Percentiles rank a stretch among this genome's conserved stretches.
Conservation (phyloP, 2,113 vertebrate genomes). For the Eleginops maclovinus region DNA sequence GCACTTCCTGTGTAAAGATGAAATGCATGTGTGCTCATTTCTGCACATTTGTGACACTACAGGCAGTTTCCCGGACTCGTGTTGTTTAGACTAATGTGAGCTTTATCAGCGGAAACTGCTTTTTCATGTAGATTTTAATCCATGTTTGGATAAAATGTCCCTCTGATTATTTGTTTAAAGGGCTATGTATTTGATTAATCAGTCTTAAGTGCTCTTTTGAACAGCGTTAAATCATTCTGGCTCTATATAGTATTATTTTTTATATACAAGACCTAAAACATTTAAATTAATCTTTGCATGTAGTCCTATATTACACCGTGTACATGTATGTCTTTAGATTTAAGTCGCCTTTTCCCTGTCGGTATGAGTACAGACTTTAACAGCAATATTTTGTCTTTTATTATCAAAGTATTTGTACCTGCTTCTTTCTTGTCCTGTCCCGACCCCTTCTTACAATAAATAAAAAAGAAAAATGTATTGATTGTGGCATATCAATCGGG, state of each 20-base stretch:
- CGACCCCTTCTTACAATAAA: slow-evolving; percentile 81
- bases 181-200: slow-evolving; percentile 74
- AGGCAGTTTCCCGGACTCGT: slow-evolving; percentile 50
- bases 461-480: slow-evolving; percentile 52
- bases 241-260: slow-evolving; percentile 82
- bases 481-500: not conserved
- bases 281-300: slow-evolving; percentile 85
- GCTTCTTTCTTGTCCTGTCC: slow-evolving; percentile 53
- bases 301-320: slow-evolving; percentile 76
- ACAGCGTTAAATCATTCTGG: slow-evolving; percentile 67
- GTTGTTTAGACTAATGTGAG: slow-evolving; percentile 40
- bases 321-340: slow-evolving; percentile 79
- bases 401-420: slow-evolving; percentile 79
- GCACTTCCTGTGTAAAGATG: slow-evolving; percentile 66
- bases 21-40: slow-evolving; percentile 69
- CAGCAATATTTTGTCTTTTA: slow-evolving; percentile 73
- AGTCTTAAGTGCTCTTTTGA: slow-evolving; percentile 68
- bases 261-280: slow-evolving; percentile 78
- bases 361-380: slow-evolving; percentile 75
- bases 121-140: slow-evolving; percentile 28
- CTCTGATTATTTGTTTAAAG: slow-evolving; percentile 58
- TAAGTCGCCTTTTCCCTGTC: slow-evolving; percentile 75
- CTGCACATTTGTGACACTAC: slow-evolving; percentile 76
- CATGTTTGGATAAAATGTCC: slow-evolving; percentile 34
- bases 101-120: slow-evolving; percentile 37